Percentiles rank a stretch among this genome's conserved stretches.
These are phyloP conservation scores for Rugalucina vietnamica DNA, from an alignment of 2,888 invertebrate genomes.

Conservation along the genomic window DNA sequence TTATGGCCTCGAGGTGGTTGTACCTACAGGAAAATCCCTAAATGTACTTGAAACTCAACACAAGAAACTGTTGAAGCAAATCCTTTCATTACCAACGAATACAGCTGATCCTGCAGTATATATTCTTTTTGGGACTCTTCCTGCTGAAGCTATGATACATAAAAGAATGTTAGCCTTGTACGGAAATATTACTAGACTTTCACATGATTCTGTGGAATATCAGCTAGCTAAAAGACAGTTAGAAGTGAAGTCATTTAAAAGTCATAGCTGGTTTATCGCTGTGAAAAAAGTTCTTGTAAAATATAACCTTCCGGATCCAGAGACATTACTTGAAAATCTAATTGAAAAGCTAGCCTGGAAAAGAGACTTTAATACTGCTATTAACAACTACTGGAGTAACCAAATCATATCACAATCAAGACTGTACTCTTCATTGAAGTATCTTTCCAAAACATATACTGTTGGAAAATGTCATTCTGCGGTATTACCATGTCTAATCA, in stretches of 20 bases:
- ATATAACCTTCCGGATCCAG: not conserved
- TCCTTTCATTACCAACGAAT: conserved; percentile 17
- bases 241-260: not conserved
- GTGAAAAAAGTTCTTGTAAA: not conserved
- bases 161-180: conserved; percentile 14
- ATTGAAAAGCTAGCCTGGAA: not conserved
- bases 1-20: conserved; percentile 22
- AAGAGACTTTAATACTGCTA: not conserved
- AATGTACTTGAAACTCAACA: conserved; percentile 10
- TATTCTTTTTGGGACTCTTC: conserved; percentile 25
- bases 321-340: not conserved
- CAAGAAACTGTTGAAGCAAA: conserved; percentile 24
- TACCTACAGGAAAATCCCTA: conserved; percentile 9
- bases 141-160: not conserved
- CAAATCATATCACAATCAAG: not conserved
- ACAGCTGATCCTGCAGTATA: conserved; percentile 26
- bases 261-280: conserved; percentile 29
- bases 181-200: conserved; percentile 10
- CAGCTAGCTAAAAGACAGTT: conserved; percentile 20
- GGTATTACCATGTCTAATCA: not conserved
- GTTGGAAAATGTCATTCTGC: not conserved
- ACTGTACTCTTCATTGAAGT: not conserved
- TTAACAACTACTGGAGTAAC: not conserved
- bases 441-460: not conserved
- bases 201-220: not conserved